These are phyloP conservation scores for Pseudorhombus dupliciocellatus DNA, from an alignment of 2,113 vertebrate species.

Conservation along the genomic window DNA sequence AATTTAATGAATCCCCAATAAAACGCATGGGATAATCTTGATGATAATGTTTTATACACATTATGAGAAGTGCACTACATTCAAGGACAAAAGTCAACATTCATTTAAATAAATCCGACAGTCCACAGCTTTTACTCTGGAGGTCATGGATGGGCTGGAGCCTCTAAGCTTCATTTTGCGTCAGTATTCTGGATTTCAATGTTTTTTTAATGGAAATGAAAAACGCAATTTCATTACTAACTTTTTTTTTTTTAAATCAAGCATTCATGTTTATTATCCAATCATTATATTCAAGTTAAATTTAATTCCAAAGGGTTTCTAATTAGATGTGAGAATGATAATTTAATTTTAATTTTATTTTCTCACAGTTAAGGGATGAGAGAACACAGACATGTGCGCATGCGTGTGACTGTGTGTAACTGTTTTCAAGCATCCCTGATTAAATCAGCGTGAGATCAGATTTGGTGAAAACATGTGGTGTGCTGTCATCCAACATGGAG, in stretches of 20 bases:
- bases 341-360: too few relatives aligned
- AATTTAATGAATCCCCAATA: not conserved
- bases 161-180: not conserved
- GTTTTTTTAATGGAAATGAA: too few relatives aligned
- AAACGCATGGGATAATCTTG: not conserved
- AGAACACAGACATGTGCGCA: conserved; percentile 1
- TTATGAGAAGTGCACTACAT: not conserved
- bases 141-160: not conserved
- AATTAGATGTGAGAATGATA: too few relatives aligned
- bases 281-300: too few relatives aligned
- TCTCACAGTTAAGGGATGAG: too few relatives aligned
- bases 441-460: conserved; percentile 68
- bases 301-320: too few relatives aligned
- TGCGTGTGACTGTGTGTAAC: conserved; percentile 40
- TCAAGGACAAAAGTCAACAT: not conserved
- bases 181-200: not conserved
- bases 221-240: not conserved
- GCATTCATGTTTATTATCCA: not conserved
- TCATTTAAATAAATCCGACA: not conserved
- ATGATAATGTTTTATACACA: not conserved
- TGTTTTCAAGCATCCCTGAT: conserved; percentile 64
- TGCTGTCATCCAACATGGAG: conserved; percentile 68
- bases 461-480: conserved; percentile 64
- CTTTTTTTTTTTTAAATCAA: not conserved
- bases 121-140: not conserved